A percentile compares a stretch with the other conserved stretches of the same genome.
These are phyloP conservation scores for Platanista minor DNA, from an alignment of 2,113 vertebrate genomes.

Conservation along the genomic window DNA sequence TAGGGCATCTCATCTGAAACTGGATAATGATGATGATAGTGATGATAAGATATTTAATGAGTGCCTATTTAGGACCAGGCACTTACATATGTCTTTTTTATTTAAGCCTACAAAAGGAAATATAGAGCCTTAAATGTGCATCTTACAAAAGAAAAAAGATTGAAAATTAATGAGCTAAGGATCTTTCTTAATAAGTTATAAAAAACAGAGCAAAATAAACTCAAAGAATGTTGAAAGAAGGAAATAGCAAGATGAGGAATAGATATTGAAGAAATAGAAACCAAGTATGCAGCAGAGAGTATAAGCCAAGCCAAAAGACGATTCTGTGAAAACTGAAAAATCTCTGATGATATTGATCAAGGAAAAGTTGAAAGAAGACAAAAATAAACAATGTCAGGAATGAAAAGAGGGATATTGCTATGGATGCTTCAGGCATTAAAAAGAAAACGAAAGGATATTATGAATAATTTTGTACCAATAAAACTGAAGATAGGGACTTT, in stretches of 20 bases:
- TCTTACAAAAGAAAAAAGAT: constrained; percentile 28
- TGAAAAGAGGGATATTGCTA: not conserved
- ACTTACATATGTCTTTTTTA: not conserved
- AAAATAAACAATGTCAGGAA: constrained; percentile 33
- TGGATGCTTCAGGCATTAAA: not conserved
- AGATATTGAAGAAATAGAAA: constrained; percentile 38
- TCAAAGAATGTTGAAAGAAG: not conserved
- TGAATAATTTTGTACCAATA: constrained; percentile 27
- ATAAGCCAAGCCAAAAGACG: not conserved
- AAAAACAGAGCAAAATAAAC: constrained; percentile 12
- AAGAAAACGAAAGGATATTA: constrained; percentile 28
- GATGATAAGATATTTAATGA: not conserved
- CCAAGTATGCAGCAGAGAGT: not conserved
- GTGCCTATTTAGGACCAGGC: not conserved
- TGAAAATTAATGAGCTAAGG: constrained; percentile 44
- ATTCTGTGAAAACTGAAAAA: constrained; percentile 20
- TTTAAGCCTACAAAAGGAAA: constrained; percentile 15
- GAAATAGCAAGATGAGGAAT: not conserved
- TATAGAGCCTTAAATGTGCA: not conserved
- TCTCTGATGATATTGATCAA: constrained; percentile 15
- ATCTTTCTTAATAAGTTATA: constrained; percentile 30
- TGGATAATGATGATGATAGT: not conserved
- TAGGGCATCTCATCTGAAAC: not conserved
- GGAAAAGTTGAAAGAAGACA: constrained; percentile 29
- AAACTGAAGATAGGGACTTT: not conserved